Evolutionary conservation across 2,797 vertebrate genomes (phyloP).

Genomic region (Pseudopleuronectes americanus): DNA sequence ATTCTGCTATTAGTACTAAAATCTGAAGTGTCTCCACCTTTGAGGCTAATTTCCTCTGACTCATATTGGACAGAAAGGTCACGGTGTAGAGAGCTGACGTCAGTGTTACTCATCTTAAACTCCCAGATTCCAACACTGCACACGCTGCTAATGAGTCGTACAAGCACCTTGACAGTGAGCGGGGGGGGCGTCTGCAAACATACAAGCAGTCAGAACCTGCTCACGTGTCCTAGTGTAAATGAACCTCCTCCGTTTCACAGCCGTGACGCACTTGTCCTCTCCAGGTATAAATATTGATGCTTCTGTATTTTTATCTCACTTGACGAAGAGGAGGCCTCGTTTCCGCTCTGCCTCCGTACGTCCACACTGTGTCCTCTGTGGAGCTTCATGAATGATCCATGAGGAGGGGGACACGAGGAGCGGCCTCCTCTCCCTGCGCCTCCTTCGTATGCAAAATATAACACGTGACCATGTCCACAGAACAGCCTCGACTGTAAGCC

Average conservation of each 20-base stretch:
- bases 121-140: not conserved
- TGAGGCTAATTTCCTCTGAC: slow-evolving; percentile 27
- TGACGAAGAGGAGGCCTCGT: not conserved
- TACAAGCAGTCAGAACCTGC: not conserved
- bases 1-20: not conserved
- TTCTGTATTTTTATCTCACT: slow-evolving; percentile 48
- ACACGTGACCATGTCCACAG: not conserved
- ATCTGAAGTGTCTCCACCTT: slow-evolving; percentile 9
- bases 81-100: not conserved
- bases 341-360: not conserved
- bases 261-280: slow-evolving; percentile 2
- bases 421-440: too few species aligned
- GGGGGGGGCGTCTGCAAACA: not conserved
- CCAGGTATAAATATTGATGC: slow-evolving; percentile 65
- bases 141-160: not conserved
- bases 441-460: not conserved
- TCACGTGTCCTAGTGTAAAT: not conserved
- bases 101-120: not conserved
- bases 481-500: not conserved
- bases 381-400: slow-evolving; percentile 64
- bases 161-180: not conserved
- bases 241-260: slow-evolving; percentile 5
- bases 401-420: not conserved
- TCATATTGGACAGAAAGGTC: slow-evolving; percentile 38
- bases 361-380: slow-evolving; percentile 27